Conservation (phyloP, 1,140 invertebrate species). For the Bathynomus jamesi region DNA sequence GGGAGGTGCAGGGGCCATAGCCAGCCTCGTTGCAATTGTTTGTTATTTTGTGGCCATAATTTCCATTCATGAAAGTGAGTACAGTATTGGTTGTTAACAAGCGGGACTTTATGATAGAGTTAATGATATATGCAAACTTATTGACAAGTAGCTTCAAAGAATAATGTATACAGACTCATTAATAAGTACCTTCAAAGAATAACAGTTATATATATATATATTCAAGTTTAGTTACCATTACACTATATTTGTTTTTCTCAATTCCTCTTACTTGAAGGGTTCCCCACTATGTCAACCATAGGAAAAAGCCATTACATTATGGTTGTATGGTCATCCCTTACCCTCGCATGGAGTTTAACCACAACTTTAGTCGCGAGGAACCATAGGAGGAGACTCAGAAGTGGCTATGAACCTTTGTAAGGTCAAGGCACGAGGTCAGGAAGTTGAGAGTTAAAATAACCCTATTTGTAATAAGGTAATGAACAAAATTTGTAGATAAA, state of each 20-base stretch:
- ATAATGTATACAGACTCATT: background rate
- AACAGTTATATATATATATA: no score
- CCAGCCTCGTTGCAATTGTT: background rate
- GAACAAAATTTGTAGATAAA: no score
- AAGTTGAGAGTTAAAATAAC: no score
- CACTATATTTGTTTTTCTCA: background rate
- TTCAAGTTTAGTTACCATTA: no score
- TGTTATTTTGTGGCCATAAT: background rate
- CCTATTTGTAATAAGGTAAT: no score
- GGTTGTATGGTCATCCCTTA: background rate
- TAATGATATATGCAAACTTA: background rate
- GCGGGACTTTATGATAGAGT: background rate
- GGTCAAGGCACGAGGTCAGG: no score
- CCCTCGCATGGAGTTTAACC: background rate
- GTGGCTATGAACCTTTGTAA: background rate
- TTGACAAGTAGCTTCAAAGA: background rate
- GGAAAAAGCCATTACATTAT: background rate
- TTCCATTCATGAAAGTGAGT: background rate
- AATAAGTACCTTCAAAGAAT: background rate
- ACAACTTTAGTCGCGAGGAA: background rate
- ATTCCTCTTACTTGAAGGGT: background rate
- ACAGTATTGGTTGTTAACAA: background rate
- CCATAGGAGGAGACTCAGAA: background rate
- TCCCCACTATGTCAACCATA: background rate
- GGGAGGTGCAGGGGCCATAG: background rate